These are phyloP conservation scores for Pachyrhynchus sulphureomaculatus DNA, from an alignment of 1,140 invertebrate species.

Conservation along the genomic window DNA sequence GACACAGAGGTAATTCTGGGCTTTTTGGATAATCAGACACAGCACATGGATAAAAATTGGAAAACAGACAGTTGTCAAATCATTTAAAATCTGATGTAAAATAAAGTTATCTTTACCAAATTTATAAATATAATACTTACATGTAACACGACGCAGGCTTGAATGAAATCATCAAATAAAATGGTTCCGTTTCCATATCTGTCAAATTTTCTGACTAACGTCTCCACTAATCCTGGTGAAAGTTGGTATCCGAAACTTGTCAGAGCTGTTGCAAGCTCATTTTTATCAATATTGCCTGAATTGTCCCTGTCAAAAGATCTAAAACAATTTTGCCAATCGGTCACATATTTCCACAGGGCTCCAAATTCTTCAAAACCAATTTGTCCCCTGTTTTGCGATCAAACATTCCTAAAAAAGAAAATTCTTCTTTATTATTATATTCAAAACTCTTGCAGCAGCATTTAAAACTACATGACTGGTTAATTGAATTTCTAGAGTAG, in stretches of 20 bases:
- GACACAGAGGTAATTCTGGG: too few species aligned
- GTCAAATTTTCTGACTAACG: slow-evolving; percentile 92
- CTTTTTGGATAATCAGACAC: too few species aligned
- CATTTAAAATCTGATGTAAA: too few species aligned
- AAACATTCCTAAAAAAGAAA: slow-evolving; percentile 86
- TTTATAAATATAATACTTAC: slow-evolving; percentile 65
- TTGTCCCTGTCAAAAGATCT: slow-evolving; percentile 91
- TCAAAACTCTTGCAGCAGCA: too few species aligned
- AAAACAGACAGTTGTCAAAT: too few species aligned
- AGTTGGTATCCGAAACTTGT: slow-evolving; percentile 91
- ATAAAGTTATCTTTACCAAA: too few species aligned
- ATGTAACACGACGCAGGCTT: slow-evolving; percentile 90
- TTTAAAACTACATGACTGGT: not conserved
- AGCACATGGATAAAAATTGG: too few species aligned
- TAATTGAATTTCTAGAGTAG: not conserved
- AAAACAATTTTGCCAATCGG: slow-evolving; percentile 98
- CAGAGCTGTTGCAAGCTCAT: slow-evolving; percentile 87
- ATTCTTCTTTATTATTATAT: not conserved
- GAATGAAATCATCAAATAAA: slow-evolving; percentile 98
- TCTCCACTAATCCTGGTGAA: slow-evolving; percentile 79
- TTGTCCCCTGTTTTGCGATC: slow-evolving; percentile 86
- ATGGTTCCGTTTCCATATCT: slow-evolving; percentile 85
- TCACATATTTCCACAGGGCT: slow-evolving; percentile 96
- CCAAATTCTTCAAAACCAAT: slow-evolving; percentile 96
- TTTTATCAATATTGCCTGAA: slow-evolving; percentile 92